Base-by-base conservation (phyloP, 2,888 invertebrate species). In the Plusia festucae region DNA sequence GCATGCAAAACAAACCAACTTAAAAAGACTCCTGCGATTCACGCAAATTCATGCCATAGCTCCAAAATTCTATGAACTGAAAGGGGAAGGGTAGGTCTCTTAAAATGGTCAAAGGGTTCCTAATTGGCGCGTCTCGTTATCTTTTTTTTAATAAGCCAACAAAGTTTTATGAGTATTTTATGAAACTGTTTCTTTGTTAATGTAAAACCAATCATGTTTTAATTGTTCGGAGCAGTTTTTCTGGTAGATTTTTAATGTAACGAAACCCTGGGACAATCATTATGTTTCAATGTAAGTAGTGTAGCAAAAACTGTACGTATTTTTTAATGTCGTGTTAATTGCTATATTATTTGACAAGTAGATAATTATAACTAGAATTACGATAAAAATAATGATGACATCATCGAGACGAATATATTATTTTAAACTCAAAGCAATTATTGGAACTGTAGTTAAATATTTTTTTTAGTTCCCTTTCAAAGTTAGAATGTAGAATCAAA, bases 111-210 rank as follows among this genome's bases (percentile, higher is more conserved):
- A 68, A 71, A 55, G 53, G 78, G 82, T 73, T 86, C 87, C 85
- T 91, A 91, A 92, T 92, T 91, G 89, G 87, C 81, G 78, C 80
- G 85, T 81, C 91, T 92, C 87, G 91, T 93, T 92, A 92, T 90
- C 90, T 89, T 85, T 90, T 70, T 79, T 90, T 90, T 91, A 92
- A 93, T 92, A 90, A 91, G 88, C 81, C 85, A 78, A 85, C 87
- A 88, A 92, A 92, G 85, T 92, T 92, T 92, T 91, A 91, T 87
- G 92, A 86, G 88, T 80, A 81, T 83, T 87, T 88, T 83, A 87
- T 88, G 90, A 87, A 89, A 90, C 89, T 83, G 84, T 86, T 88
- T 88, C 90, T 89, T 91, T 92, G 91, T 91, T 87, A 85, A 81
- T 82, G 79, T 84, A 82, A 88, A 85, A 82, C 86, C 85, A 88